Base-by-base conservation (phyloP, 2,888 invertebrate genomes). In the Lordiphosa fenestrarum region DNA sequence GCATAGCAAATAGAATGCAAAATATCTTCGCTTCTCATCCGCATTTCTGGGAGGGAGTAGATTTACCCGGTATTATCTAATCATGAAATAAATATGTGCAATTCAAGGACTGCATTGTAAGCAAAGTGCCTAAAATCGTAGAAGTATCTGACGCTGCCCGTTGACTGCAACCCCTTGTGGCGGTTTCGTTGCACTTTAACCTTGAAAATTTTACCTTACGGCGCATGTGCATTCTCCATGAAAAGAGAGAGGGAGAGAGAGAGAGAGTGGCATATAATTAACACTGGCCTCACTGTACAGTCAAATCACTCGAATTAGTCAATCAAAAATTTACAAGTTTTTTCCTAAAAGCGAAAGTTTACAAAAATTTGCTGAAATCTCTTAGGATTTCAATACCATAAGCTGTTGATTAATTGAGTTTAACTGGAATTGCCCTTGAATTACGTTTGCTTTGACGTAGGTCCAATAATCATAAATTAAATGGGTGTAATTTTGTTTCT, bases 131-230 rank as follows among this genome's bases (percentile, higher is more conserved):
- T 9, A 30, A 30, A 30, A 30, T 9, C 9, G 2, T 9, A 30
- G 2, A 30, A 9, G 30, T 30, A 7, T 30, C n/a, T n/a, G n/a
- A n/a, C n/a, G n/a, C n/a, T 52, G 5, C 44, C 33, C 4, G 30
- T 21, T 9, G 7, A 7, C 25, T 25, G 13, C 25, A 13, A 30
- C 21, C 19, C 10, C 15, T 21, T 42, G 52, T 48, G 76, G 76
- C 70, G 84, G 86, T 87, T 88, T 83, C 89, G 86, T 88, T 89
- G 89, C 89, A 89, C 89, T 89, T 89, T 89, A 89, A 89, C 89
- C 89, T 89, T 89, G 89, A 89, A 88, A 30, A 77, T 72, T 73
- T 66, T 64, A 36, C 35, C 37, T 52, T 61, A 39, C 41, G 57
- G 81, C 77, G 76, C 77, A 81, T 77, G 81, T 68, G 77, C 77